Percentiles rank a stretch among this genome's conserved stretches.
phyloP scores from a whole-genome alignment of 23 tunicate species.

The Phallusia fumigata region DNA sequence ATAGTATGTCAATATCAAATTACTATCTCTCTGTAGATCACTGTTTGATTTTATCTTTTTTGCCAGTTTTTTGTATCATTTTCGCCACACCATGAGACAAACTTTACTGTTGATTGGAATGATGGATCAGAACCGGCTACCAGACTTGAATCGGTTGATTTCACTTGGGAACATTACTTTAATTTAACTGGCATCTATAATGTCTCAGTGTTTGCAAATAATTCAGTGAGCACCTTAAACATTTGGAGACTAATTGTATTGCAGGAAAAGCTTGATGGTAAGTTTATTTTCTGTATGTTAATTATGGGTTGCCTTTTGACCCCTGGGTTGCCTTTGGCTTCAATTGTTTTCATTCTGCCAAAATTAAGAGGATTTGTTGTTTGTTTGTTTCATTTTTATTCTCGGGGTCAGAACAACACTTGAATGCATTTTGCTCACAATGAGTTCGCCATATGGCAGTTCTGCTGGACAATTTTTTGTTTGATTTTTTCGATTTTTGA shows the following conservation, averaged over 20 bases:
- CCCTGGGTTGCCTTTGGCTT: too few species aligned
- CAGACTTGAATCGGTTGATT: neutral
- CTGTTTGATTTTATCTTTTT: neutral
- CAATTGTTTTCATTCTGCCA: too few species aligned
- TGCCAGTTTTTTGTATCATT: neutral
- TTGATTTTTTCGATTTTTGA: too few species aligned
- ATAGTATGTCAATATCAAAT: neutral
- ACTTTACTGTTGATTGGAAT: neutral
- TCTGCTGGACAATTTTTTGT: too few species aligned
- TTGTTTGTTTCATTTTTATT: too few species aligned
- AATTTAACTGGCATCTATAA: neutral
- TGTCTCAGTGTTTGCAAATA: neutral
- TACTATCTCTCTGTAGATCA: neutral
- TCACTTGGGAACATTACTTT: neutral
- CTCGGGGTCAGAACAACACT: too few species aligned
- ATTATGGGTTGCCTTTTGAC: too few species aligned
- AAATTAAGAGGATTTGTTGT: too few species aligned
- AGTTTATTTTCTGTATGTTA: too few species aligned
- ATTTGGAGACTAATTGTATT: neutral
- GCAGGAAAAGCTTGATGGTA: neutral
- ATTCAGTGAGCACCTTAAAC: neutral
- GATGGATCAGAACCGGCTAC: neutral
- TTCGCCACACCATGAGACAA: neutral
- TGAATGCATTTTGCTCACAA: too few species aligned
- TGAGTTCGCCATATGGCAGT: too few species aligned